These are phyloP conservation scores for Pissodes strobi DNA, from an alignment of 1,140 invertebrate genomes.

Conservation along the genomic window DNA sequence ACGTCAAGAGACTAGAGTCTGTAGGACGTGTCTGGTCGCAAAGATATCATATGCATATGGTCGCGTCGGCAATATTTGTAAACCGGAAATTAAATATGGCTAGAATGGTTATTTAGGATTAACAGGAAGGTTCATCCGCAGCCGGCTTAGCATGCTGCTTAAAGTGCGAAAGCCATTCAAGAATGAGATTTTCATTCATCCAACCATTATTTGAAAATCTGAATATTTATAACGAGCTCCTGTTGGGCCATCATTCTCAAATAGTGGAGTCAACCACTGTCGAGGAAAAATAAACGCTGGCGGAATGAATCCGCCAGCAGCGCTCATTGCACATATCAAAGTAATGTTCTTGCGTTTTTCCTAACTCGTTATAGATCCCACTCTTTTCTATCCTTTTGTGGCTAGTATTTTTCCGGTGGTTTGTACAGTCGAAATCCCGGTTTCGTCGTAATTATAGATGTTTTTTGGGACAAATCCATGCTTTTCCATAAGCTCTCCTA, in stretches of 20 bases:
- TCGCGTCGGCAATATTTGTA: slow-evolving; percentile 43
- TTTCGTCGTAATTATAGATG: slow-evolving; percentile 58
- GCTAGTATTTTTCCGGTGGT: slow-evolving; percentile 55
- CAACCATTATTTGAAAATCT: slow-evolving; percentile 53
- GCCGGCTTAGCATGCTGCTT: slow-evolving; percentile 36
- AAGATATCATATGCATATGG: slow-evolving; percentile 38
- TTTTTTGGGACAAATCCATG: slow-evolving; percentile 23
- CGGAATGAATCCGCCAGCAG: slow-evolving; percentile 27
- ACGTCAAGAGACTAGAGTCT: too few relatives aligned
- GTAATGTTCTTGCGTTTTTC: slow-evolving; percentile 33
- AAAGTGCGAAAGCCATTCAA: slow-evolving; percentile 31
- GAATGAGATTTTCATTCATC: slow-evolving; percentile 35
- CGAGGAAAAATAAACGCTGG: slow-evolving; percentile 37
- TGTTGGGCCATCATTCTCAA: slow-evolving; percentile 47
- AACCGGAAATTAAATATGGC: slow-evolving; percentile 39
- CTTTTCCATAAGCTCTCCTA: slow-evolving; percentile 28
- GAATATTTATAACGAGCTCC: slow-evolving; percentile 45
- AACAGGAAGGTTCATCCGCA: slow-evolving; percentile 41
- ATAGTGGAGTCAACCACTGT: slow-evolving; percentile 32
- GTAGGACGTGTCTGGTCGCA: slow-evolving; percentile 40
- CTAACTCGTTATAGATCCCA: slow-evolving; percentile 47
- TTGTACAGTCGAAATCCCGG: slow-evolving; percentile 56
- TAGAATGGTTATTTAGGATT: slow-evolving; percentile 49
- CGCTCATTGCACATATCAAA: slow-evolving; percentile 30
- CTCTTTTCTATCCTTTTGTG: slow-evolving; percentile 52